A percentile compares a stretch with the other conserved stretches of the same genome.
Conservation (phyloP, 2,888 invertebrate genomes). For the Stenodera caucasica region DNA sequence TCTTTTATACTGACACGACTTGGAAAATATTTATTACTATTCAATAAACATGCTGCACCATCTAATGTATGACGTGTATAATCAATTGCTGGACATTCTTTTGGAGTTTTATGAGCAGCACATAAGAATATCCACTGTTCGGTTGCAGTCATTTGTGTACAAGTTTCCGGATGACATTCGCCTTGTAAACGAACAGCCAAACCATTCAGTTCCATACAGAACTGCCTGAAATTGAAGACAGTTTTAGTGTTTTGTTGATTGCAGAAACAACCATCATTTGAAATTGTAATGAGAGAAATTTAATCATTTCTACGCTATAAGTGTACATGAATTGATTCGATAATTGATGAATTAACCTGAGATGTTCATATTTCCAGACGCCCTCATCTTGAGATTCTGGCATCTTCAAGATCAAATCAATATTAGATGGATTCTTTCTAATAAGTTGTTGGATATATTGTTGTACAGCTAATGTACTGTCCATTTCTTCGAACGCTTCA, state of each 20-base stretch:
- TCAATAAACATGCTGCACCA: slow-evolving; percentile 97
- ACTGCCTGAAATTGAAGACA: slow-evolving; percentile 70
- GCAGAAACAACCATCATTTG: no score
- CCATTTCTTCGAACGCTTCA: slow-evolving; percentile 99
- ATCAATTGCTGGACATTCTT: slow-evolving; percentile 99
- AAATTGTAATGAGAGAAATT: no score
- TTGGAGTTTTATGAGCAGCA: slow-evolving; percentile 99
- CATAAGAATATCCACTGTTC: slow-evolving; percentile 99
- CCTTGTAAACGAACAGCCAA: slow-evolving; percentile 93
- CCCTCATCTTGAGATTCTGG: slow-evolving; percentile 98
- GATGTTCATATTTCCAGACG: slow-evolving; percentile 99
- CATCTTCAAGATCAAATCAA: slow-evolving; percentile 92
- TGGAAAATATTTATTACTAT: slow-evolving; percentile 99
- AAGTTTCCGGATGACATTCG: slow-evolving; percentile 95
- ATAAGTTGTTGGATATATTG: slow-evolving; percentile 99
- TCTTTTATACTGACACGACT: slow-evolving; percentile 99
- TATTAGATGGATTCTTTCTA: slow-evolving; percentile 87
- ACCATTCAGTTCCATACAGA: slow-evolving; percentile 99
- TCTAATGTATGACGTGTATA: slow-evolving; percentile 98
- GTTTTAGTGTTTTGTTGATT: not conserved
- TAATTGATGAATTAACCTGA: slow-evolving; percentile 63
- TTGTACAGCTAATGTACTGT: slow-evolving; percentile 96
- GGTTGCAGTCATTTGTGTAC: slow-evolving; percentile 99
- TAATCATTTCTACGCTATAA: no score
- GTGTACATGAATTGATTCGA: no score